These are phyloP conservation scores for Sinhomidia bicolor DNA, from an alignment of 2,888 invertebrate genomes.

Conservation along the genomic window DNA sequence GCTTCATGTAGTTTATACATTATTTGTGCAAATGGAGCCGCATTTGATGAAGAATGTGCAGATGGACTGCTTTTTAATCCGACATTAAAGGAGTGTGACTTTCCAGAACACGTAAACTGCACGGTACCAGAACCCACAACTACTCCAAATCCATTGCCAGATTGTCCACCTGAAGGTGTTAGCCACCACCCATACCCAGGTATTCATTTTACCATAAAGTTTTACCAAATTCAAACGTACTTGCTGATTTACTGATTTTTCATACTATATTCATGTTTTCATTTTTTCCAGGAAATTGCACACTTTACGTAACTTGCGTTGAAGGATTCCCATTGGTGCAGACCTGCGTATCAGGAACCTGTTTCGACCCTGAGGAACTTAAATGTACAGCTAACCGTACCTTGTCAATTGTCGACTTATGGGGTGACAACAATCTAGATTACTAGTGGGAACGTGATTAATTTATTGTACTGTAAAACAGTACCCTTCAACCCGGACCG, in stretches of 20 bases:
- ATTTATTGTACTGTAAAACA: no score
- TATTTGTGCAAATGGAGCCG: constrained; percentile 54
- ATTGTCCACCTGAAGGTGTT: constrained; percentile 46
- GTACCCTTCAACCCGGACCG: no score
- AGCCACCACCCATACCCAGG: constrained; percentile 52
- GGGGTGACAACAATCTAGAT: background rate
- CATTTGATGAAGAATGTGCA: constrained; percentile 30
- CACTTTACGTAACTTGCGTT: constrained; percentile 53
- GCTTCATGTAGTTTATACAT: constrained; percentile 59
- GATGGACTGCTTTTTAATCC: constrained; percentile 57
- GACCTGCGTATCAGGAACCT: constrained; percentile 29
- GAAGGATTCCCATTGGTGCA: constrained; percentile 37
- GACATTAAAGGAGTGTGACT: constrained; percentile 70
- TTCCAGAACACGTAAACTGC: constrained; percentile 80
- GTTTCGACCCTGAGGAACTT: constrained; percentile 22
- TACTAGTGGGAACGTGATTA: no score
- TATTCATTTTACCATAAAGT: background rate
- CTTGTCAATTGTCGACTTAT: no score
- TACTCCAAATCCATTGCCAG: constrained; percentile 22
- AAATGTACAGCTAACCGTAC: background rate
- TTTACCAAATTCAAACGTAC: no score
- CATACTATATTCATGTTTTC: background rate
- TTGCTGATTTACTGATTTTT: background rate
- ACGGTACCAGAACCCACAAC: constrained; percentile 78
- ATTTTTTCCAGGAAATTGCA: constrained; percentile 46